Conservation (phyloP, 2,797 vertebrate genomes). For the Poecilia picta region DNA sequence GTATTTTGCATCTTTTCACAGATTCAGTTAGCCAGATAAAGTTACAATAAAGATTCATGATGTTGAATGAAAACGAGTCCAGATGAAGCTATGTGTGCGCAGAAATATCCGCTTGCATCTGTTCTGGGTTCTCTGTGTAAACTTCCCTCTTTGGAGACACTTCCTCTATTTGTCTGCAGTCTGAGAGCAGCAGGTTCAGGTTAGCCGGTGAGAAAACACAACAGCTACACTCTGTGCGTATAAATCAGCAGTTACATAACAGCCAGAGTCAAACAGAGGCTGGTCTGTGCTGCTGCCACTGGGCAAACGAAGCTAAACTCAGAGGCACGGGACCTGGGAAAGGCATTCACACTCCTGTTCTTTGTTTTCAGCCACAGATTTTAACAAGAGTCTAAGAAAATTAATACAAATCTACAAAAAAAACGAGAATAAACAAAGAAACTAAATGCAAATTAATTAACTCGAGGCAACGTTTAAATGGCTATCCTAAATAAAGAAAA, state of each 20-base stretch:
- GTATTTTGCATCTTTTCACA: not conserved
- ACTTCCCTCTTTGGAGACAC: not conserved
- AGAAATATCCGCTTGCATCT: not conserved
- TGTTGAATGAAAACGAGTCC: not conserved
- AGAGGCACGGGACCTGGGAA: not conserved
- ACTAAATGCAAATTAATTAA: not conserved
- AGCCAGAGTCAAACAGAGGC: slow-evolving; percentile 30
- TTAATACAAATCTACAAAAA: too few species aligned
- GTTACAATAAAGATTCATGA: not conserved
- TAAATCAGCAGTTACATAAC: slow-evolving; percentile 63
- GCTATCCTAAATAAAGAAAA: not conserved
- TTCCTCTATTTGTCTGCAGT: slow-evolving; percentile 16
- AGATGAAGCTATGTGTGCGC: not conserved
- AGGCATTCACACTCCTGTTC: not conserved
- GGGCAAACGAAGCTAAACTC: not conserved
- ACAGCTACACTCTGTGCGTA: slow-evolving; percentile 22
- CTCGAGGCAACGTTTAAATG: not conserved
- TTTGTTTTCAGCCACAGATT: too few species aligned
- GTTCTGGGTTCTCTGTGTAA: not conserved
- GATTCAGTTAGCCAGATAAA: not conserved
- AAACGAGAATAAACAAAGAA: too few species aligned
- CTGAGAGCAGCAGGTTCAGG: slow-evolving; percentile 13
- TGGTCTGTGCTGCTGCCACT: slow-evolving; percentile 38
- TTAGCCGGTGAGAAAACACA: not conserved
- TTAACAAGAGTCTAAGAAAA: too few species aligned